Evolutionary conservation across 35 echinoderm and acorn worm genomes (phyloP).

Genomic region (Amphiura filiformis): DNA sequence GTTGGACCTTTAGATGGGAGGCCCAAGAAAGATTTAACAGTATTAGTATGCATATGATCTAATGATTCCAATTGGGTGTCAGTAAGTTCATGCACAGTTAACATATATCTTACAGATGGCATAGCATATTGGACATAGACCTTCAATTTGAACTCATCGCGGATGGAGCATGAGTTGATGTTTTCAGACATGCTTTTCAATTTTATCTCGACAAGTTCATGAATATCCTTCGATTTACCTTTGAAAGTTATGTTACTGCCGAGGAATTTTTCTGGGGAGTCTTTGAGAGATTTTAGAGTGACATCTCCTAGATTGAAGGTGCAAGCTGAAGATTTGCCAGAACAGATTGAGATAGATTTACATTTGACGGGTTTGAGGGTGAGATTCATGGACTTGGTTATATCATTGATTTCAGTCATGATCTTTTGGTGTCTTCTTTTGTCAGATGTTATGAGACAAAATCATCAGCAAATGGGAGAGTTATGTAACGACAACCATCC

Average conservation of each 20-base stretch:
- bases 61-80: neutral
- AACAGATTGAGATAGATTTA: constrained; percentile 23
- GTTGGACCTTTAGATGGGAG: constrained; percentile 13
- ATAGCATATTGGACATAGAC: neutral
- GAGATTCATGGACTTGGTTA: constrained; percentile 15
- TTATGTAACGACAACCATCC: constrained; percentile 38
- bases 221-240: neutral
- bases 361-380: constrained; percentile 38
- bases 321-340: neutral
- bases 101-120: neutral
- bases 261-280: neutral
- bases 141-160: neutral
- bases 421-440: constrained; percentile 48
- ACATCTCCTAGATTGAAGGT: neutral
- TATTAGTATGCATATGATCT: neutral
- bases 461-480: constrained; percentile 53
- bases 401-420: constrained; percentile 14
- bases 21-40: constrained; percentile 33
- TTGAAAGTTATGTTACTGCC: neutral
- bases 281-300: neutral
- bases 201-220: neutral
- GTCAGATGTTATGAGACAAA: constrained; percentile 33
- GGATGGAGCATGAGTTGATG: neutral
- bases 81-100: constrained; percentile 27
- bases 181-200: neutral